A percentile compares a stretch with the other conserved stretches of the same genome.
These are phyloP conservation scores for Girardinus metallicus DNA, from an alignment of 2,797 vertebrate species.

Conservation along the genomic window DNA sequence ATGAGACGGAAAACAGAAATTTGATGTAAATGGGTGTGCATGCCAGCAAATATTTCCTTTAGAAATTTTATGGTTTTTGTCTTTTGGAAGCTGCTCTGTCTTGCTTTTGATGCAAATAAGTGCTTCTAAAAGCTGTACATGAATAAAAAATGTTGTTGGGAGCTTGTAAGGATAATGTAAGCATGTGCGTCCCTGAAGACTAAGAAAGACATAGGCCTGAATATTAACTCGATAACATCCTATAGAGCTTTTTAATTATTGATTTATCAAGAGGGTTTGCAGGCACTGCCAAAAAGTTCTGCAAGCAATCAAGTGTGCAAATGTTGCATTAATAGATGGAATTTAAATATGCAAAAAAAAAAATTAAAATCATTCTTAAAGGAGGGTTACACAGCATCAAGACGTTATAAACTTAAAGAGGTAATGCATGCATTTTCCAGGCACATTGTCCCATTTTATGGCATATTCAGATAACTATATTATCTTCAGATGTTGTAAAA, in stretches of 20 bases:
- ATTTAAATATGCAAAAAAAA: constrained; percentile 7
- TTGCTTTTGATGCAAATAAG: constrained; percentile 23
- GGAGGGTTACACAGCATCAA: neutral
- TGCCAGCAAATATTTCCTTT: constrained; percentile 6
- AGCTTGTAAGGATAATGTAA: constrained; percentile 15
- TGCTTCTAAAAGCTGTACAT: constrained; percentile 33
- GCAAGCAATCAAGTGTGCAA: constrained; percentile 43
- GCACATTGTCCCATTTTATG: no score
- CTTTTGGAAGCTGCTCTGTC: constrained; percentile 13
- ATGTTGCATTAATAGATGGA: neutral
- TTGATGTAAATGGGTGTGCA: neutral
- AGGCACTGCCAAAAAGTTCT: constrained; percentile 42
- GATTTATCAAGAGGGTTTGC: constrained; percentile 56
- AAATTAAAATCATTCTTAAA: constrained; percentile 27
- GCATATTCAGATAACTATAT: no score
- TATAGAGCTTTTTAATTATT: constrained; percentile 75
- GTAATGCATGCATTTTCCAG: no score
- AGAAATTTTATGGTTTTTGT: constrained; percentile 11
- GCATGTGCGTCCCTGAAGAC: constrained; percentile 46
- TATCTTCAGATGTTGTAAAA: no score
- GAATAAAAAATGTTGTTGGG: constrained; percentile 24
- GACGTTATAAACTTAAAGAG: neutral
- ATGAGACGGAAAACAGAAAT: neutral
- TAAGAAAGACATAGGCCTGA: constrained; percentile 58
- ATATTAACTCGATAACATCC: constrained; percentile 65